Evolutionary conservation across 1,140 invertebrate species (phyloP), one percentile per base, ranked within the genome.

Genomic region (Archivesica marissinica): DNA sequence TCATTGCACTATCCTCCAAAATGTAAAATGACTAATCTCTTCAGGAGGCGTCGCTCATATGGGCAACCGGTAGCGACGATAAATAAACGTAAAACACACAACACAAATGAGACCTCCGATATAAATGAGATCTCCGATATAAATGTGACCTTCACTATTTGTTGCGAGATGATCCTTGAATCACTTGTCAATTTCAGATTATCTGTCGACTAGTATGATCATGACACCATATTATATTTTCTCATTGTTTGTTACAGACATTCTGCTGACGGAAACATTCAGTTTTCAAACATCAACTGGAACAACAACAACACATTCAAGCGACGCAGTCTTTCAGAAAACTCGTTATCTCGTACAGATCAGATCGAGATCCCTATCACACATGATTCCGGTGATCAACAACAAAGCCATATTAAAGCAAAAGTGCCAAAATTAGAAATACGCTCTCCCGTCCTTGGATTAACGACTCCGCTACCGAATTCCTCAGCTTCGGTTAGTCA

Each of bases 401-500:
- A 70, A 30, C 20, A 54, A 11, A 56, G 50, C 38, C 79, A 81
- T 13, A 86, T 86, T 15, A 81, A 86, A 23, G 88, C 92, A 4
- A 92, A 92, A 87, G 88, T 92, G 44, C 90, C 89, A 50, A 91
- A 91, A 68, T 86, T 92, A 7, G 92, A 92, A 70, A 90, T 92
- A 9, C 89, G 89, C 28, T 90, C 92, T 2, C 90, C 91, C 0
- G 66, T 82, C 30, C 78, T 91, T n/a, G 86, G 86, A 33, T 68
- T 90, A 23, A 82, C 70, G 1, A 80, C 88, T n/a, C 70, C 85
- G 3, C 23, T 79, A 25, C 59, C 11, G 15, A 68, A 84, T 70
- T 59, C 86, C 13, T 78, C 50, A 28, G 66, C 79, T 7, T 56
- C 33, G 20, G 35, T 11, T 28, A 54, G 41, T 47, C 50, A 75